These are phyloP conservation scores for Andrena marginata DNA, from an alignment of 2,888 invertebrate genomes.

Conservation along the genomic window DNA sequence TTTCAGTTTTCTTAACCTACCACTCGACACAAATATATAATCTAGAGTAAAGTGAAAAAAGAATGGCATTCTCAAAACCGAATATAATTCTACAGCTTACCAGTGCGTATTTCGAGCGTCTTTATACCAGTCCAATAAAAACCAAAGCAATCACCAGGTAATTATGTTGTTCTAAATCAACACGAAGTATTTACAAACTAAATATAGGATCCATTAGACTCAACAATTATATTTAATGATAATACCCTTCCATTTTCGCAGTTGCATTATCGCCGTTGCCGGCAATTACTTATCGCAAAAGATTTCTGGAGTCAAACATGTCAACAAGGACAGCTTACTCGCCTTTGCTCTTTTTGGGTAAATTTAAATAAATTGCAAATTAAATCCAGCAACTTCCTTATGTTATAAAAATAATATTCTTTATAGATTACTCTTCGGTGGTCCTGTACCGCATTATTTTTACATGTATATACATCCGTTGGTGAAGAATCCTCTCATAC, in stretches of 20 bases:
- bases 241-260: slow-evolving; percentile 82
- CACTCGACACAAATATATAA: background rate
- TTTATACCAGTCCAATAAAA: slow-evolving; percentile 91
- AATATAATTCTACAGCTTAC: slow-evolving; percentile 88
- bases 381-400: background rate
- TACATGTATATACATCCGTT: slow-evolving; percentile 86
- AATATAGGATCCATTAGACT: background rate
- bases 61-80: slow-evolving; percentile 91
- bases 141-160: slow-evolving; percentile 94
- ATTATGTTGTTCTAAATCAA: slow-evolving; percentile 67
- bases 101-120: slow-evolving; percentile 90
- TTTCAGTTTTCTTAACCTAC: background rate
- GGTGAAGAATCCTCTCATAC: slow-evolving; percentile 72
- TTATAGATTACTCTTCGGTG: slow-evolving; percentile 91
- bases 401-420: background rate
- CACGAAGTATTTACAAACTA: background rate
- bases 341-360: slow-evolving; percentile 93
- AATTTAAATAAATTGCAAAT: slow-evolving; percentile 35
- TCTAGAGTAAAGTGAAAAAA: slow-evolving; percentile 27
- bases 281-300: slow-evolving; percentile 92
- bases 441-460: slow-evolving; percentile 92
- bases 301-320: slow-evolving; percentile 88
- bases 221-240: background rate
- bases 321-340: slow-evolving; percentile 89
- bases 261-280: slow-evolving; percentile 90